phyloP scores from a whole-genome alignment of 2,888 invertebrate species.

The Ochropacha duplaris region DNA sequence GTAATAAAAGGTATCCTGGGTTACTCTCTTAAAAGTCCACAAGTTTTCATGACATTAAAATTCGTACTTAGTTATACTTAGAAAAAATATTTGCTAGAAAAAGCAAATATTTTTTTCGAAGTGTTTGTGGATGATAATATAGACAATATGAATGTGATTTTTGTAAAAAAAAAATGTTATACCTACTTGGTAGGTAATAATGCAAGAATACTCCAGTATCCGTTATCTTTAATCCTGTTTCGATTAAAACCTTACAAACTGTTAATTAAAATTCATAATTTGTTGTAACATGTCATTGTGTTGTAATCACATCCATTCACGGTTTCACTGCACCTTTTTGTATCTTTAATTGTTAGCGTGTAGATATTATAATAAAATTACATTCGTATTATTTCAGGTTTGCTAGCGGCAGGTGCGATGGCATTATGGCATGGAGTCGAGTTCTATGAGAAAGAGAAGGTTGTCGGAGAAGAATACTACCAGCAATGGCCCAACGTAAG shows the following conservation, averaged over 20 bases:
- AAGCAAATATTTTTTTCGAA: no score
- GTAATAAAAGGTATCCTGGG: no score
- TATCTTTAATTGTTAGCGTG: neutral
- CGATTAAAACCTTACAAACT: neutral
- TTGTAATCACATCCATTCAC: neutral
- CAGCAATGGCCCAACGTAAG: slow-evolving; percentile 96
- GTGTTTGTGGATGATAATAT: no score
- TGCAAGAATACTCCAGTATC: neutral
- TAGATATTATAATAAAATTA: neutral
- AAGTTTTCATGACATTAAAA: no score
- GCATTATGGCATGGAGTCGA: slow-evolving; percentile 98
- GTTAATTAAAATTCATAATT: neutral
- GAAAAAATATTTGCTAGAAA: no score
- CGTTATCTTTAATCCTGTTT: neutral
- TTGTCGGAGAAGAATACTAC: slow-evolving; percentile 95
- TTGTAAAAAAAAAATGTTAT: neutral
- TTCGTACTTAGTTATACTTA: no score
- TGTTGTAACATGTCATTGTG: slow-evolving; percentile 27
- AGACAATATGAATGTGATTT: neutral
- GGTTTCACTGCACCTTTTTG: neutral
- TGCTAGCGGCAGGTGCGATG: slow-evolving; percentile 96
- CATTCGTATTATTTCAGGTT: slow-evolving; percentile 81
- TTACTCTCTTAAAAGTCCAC: no score
- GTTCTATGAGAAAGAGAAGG: slow-evolving; percentile 97
- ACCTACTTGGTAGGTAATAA: neutral